Percentiles rank a stretch among this genome's conserved stretches.
Evolutionary conservation across 37 sponge, comb jelly and placozoan genomes (phyloP).

Genomic region (Ianthella basta): DNA sequence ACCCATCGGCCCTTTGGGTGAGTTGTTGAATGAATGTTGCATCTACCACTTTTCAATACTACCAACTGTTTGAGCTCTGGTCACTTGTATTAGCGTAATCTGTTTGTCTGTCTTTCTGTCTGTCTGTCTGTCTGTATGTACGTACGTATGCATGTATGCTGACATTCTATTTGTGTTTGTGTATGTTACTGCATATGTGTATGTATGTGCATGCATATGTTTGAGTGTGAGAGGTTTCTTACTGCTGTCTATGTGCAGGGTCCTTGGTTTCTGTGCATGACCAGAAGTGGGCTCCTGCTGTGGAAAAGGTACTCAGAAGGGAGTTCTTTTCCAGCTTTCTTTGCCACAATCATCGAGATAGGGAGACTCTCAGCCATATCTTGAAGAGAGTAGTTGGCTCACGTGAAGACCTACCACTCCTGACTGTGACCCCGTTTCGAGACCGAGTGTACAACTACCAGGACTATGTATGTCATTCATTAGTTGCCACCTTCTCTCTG

Average conservation of each 20-base stretch:
- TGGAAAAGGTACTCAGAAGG: slow-evolving; percentile 59
- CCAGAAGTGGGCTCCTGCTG: slow-evolving; percentile 73
- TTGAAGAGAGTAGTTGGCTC: slow-evolving; percentile 18
- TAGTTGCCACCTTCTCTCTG: too few relatives aligned
- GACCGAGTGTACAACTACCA: background rate
- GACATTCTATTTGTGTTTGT: background rate
- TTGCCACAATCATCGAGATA: slow-evolving; percentile 65
- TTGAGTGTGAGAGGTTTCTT: background rate
- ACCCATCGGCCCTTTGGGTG: slow-evolving; percentile 82
- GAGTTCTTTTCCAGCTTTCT: slow-evolving; percentile 51
- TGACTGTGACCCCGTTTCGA: background rate
- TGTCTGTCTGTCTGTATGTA: background rate
- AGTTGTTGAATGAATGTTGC: background rate
- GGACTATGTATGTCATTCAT: slow-evolving; percentile 6
- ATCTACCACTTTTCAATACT: too few relatives aligned
- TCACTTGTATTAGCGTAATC: too few relatives aligned
- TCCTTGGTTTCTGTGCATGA: slow-evolving; percentile 61
- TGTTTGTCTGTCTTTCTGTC: too few relatives aligned
- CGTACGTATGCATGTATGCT: background rate
- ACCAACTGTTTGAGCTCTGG: too few relatives aligned
- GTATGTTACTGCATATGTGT: background rate
- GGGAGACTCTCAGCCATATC: background rate
- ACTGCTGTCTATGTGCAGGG: background rate
- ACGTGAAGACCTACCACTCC: background rate
- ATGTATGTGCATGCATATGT: background rate